These are phyloP conservation scores for Aegotheles bennettii DNA, from an alignment of 2,113 vertebrate genomes.

Conservation along the genomic window DNA sequence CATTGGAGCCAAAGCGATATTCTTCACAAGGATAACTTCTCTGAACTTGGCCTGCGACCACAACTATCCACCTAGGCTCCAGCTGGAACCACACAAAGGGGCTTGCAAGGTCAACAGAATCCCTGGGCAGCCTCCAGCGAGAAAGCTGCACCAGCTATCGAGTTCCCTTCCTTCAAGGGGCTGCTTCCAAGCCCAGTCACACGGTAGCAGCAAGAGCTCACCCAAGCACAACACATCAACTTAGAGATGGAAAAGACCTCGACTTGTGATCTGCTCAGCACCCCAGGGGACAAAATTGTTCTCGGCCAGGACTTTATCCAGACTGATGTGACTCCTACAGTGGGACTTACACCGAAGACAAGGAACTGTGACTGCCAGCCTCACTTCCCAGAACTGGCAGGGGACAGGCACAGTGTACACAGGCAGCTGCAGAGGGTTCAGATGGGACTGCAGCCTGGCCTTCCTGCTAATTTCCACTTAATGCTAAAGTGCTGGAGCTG, in stretches of 20 bases:
- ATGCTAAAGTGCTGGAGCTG: background rate
- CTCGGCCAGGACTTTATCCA: background rate
- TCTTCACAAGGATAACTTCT: background rate
- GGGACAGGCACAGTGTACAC: background rate
- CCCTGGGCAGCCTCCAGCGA: background rate
- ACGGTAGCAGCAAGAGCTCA: background rate
- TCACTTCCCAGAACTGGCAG: conserved; percentile 37
- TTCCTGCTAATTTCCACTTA: background rate
- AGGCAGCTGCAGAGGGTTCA: background rate
- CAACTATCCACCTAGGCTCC: background rate
- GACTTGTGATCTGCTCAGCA: background rate
- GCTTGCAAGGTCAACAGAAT: conserved; percentile 21
- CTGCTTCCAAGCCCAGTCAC: background rate
- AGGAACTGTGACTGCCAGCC: background rate
- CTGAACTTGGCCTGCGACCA: background rate
- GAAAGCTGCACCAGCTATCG: background rate
- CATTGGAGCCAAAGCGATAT: background rate
- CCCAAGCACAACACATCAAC: background rate
- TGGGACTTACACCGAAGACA: background rate
- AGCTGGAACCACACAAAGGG: background rate
- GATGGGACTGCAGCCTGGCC: background rate
- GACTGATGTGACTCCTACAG: background rate
- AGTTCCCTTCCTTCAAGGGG: background rate
- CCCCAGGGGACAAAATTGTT: background rate
- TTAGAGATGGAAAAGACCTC: background rate